Percentiles rank a stretch among this genome's conserved stretches.
Conservation (phyloP, 1,140 invertebrate genomes). For the Cephus cinctus region DNA sequence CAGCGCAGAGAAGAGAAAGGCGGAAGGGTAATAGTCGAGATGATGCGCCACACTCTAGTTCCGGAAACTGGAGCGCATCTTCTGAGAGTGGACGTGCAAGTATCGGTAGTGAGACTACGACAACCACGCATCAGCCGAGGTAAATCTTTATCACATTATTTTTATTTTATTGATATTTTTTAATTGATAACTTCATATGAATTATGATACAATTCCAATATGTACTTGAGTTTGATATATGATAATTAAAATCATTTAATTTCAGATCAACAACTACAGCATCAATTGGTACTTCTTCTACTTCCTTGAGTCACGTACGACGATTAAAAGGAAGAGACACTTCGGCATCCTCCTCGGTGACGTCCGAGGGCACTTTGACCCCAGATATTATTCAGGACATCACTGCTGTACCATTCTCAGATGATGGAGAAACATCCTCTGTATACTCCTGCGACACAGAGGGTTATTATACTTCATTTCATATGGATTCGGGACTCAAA, state of each 20-base stretch:
- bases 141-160: conserved; percentile 61
- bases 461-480: conserved; percentile 96
- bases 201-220: background rate
- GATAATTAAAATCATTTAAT: background rate
- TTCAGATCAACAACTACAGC: conserved; percentile 48
- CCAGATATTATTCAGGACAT: conserved; percentile 72
- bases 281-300: conserved; percentile 48
- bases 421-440: conserved; percentile 88
- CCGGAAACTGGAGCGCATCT: conserved; percentile 92
- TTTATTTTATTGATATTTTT: conserved; percentile 1
- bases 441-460: conserved; percentile 95
- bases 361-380: conserved; percentile 81
- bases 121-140: conserved; percentile 68
- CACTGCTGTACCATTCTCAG: conserved; percentile 66
- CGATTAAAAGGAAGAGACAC: conserved; percentile 59
- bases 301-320: conserved; percentile 42
- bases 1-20: conserved; percentile 63
- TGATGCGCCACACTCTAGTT: conserved; percentile 80
- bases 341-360: conserved; percentile 78
- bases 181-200: background rate
- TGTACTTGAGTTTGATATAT: background rate
- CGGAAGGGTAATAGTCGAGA: conserved; percentile 57
- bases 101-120: conserved; percentile 78
- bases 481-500: conserved; percentile 91
- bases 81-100: conserved; percentile 85